These are phyloP conservation scores for Netelia melanura DNA, from an alignment of 2,888 invertebrate species.

Conservation along the genomic window DNA sequence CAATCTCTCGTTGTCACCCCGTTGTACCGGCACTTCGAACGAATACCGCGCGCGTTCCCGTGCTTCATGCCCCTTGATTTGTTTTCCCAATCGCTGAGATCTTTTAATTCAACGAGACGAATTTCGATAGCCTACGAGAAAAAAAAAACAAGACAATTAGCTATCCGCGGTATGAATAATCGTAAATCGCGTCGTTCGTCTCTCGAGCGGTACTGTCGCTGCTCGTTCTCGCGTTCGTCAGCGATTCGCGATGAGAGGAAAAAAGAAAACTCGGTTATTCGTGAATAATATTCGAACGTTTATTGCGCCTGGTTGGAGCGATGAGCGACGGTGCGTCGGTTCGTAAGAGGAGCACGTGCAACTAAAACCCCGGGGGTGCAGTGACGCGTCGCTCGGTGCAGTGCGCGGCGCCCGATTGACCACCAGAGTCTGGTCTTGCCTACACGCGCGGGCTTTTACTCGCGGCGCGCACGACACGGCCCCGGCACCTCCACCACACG, in stretches of 20 bases:
- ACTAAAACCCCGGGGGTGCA: constrained; percentile 81
- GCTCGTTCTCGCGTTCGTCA: neutral
- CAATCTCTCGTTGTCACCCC: neutral
- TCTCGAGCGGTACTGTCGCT: neutral
- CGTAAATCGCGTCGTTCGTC: neutral
- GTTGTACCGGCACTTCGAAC: constrained; percentile 7
- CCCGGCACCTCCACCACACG: constrained; percentile 73
- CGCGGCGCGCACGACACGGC: constrained; percentile 77
- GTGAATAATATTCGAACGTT: constrained; percentile 57
- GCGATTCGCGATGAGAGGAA: neutral
- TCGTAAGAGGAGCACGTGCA: constrained; percentile 82
- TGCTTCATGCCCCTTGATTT: neutral
- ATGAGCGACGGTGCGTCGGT: constrained; percentile 73
- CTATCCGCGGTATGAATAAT: neutral
- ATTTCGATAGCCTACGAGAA: neutral
- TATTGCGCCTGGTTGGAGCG: constrained; percentile 72
- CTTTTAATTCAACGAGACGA: neutral
- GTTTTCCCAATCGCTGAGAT: neutral
- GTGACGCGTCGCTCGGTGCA: constrained; percentile 83
- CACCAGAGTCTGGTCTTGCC: constrained; percentile 83
- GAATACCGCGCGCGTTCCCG: neutral
- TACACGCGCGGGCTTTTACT: constrained; percentile 77
- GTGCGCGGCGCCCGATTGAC: constrained; percentile 84
- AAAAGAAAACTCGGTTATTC: neutral
- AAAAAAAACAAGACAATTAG: constrained; percentile 4